Evolutionary conservation across 2,888 invertebrate species (phyloP).

Genomic region (Dysmachus trigonus): DNA sequence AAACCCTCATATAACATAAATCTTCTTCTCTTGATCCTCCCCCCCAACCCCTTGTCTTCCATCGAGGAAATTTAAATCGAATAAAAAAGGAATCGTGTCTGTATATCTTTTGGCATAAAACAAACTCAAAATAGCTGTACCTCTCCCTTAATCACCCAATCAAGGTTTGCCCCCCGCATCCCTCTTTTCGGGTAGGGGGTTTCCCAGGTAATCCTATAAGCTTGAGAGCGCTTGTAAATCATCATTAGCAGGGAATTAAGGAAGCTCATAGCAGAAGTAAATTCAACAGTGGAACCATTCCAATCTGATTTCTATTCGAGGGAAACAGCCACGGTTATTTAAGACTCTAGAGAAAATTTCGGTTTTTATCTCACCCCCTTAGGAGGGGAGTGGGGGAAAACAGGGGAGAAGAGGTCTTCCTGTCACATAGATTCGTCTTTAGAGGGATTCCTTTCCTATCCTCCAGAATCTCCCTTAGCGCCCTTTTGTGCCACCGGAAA

Average conservation of each 20-base stretch:
- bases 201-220: background rate
- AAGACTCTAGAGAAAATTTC: background rate
- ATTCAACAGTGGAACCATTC: background rate
- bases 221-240: background rate
- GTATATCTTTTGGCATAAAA: background rate
- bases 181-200: background rate
- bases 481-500: background rate
- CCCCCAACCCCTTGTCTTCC: background rate
- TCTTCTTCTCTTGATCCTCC: background rate
- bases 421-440: background rate
- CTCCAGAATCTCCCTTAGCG: background rate
- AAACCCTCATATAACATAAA: background rate
- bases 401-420: background rate
- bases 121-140: background rate
- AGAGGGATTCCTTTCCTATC: background rate
- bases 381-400: no score
- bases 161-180: background rate
- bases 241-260: background rate
- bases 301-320: background rate
- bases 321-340: background rate
- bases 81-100: background rate
- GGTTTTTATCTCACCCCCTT: background rate
- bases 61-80: background rate
- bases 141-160: background rate
- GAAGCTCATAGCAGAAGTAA: background rate